phyloP scores from a whole-genome alignment of 2,113 vertebrate species.

The Neotoma lepida region DNA sequence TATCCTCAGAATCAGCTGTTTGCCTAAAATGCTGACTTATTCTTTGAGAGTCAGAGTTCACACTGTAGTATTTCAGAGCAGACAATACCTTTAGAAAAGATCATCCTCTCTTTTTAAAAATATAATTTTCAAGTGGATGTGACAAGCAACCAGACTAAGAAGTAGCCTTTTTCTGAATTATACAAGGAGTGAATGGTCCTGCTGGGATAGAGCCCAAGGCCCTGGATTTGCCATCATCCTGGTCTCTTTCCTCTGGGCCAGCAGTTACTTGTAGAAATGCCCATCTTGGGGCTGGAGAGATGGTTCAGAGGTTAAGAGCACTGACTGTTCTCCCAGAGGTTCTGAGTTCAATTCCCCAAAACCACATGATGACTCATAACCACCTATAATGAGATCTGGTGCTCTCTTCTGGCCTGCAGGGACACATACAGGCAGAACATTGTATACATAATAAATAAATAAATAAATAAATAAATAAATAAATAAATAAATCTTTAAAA shows the following conservation, averaged over 20 bases:
- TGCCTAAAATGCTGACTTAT: not conserved
- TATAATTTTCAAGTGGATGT: not conserved
- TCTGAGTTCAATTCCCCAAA: too few species aligned
- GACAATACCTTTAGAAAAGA: not conserved
- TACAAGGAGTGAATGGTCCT: not conserved
- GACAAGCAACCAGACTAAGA: not conserved
- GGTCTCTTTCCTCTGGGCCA: not conserved
- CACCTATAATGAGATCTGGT: too few species aligned
- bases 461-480: too few species aligned
- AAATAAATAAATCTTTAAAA: too few species aligned
- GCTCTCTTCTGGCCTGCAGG: too few species aligned
- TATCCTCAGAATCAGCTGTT: slow-evolving; percentile 3
- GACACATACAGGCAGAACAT: too few species aligned
- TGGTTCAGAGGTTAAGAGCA: too few species aligned
- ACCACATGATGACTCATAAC: too few species aligned
- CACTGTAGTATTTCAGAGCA: slow-evolving; percentile 31
- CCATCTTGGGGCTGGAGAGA: not conserved
- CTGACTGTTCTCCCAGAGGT: too few species aligned
- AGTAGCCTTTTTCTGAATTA: not conserved
- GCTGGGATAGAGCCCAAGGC: not conserved
- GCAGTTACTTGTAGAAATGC: slow-evolving; percentile 22
- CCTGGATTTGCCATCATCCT: not conserved
- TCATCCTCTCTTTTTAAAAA: slow-evolving; percentile 8
- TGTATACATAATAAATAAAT: too few species aligned
- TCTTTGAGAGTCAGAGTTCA: slow-evolving; percentile 30